phyloP scores from a whole-genome alignment of 2,888 invertebrate genomes.

The Sarcophaga rosellei region DNA sequence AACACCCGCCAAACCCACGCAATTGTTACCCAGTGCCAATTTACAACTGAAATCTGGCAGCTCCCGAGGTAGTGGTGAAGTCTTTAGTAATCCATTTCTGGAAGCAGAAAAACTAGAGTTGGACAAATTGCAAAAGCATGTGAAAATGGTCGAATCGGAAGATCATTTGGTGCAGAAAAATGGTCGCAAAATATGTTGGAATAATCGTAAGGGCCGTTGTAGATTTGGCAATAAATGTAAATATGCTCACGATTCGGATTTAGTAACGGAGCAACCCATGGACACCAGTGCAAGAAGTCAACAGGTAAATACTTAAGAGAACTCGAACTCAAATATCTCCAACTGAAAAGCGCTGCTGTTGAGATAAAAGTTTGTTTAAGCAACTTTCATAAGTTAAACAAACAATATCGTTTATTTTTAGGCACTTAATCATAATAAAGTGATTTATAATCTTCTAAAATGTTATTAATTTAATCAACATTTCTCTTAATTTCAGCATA shows the following conservation, averaged over 20 bases:
- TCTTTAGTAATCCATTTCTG: slow-evolving; percentile 93
- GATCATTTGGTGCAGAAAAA: slow-evolving; percentile 90
- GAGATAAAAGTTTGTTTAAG: too few species aligned
- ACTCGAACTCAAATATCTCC: too few species aligned
- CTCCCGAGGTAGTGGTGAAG: slow-evolving; percentile 79
- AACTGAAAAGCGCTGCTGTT: not conserved
- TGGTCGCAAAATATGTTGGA: slow-evolving; percentile 95
- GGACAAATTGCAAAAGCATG: slow-evolving; percentile 93
- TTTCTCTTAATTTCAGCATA: slow-evolving; percentile 59
- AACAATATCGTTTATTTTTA: too few species aligned
- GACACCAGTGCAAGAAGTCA: not conserved
- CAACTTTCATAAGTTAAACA: too few species aligned
- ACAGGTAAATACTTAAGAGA: slow-evolving; percentile 22
- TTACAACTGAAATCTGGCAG: slow-evolving; percentile 70
- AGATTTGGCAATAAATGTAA: slow-evolving; percentile 95
- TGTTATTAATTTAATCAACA: not conserved
- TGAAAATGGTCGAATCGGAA: slow-evolving; percentile 92
- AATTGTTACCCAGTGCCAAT: slow-evolving; percentile 77
- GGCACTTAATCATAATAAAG: too few species aligned
- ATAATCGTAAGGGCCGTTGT: slow-evolving; percentile 94
- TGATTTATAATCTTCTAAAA: not conserved
- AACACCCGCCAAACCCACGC: not conserved
- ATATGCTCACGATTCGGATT: slow-evolving; percentile 94
- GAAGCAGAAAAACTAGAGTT: slow-evolving; percentile 93
- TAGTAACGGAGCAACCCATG: slow-evolving; percentile 80